Conservation (phyloP, 2,888 invertebrate genomes). For the Graphium colonna region DNA sequence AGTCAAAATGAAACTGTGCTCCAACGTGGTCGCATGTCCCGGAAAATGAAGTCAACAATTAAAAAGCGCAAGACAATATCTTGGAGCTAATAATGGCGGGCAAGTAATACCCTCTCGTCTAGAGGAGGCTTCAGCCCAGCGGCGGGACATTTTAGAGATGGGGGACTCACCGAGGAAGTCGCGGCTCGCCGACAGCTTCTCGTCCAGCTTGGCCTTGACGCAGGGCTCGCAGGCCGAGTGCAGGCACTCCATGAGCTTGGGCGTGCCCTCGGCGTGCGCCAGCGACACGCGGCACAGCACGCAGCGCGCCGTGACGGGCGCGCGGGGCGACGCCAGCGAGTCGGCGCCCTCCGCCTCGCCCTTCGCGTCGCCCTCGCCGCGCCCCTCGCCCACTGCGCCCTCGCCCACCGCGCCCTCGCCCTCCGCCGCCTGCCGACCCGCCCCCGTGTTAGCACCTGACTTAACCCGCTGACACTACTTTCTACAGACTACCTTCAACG, state of each 20-base stretch:
- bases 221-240: conserved; percentile 91
- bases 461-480: too few relatives aligned
- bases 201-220: conserved; percentile 83
- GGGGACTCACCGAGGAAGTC: conserved; percentile 57
- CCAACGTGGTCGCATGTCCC: too few relatives aligned
- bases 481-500: too few relatives aligned
- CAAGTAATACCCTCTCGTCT: too few relatives aligned
- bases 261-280: conserved; percentile 68
- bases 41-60: too few relatives aligned
- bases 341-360: conserved; percentile 50
- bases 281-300: conserved; percentile 69
- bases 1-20: too few relatives aligned
- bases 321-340: conserved; percentile 61
- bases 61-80: too few relatives aligned
- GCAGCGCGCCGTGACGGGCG: conserved; percentile 67
- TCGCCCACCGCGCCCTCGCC: conserved; percentile 23
- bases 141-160: neutral
- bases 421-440: conserved; percentile 28
- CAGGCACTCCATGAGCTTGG: conserved; percentile 92
- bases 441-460: too few relatives aligned
- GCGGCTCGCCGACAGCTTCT: conserved; percentile 53
- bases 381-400: too few relatives aligned
- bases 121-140: too few relatives aligned
- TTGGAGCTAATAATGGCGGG: too few relatives aligned
- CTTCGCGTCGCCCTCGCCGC: conserved; percentile 27